Base-by-base conservation (phyloP, 2,113 vertebrate genomes). In the Grammatotria lemairii region DNA sequence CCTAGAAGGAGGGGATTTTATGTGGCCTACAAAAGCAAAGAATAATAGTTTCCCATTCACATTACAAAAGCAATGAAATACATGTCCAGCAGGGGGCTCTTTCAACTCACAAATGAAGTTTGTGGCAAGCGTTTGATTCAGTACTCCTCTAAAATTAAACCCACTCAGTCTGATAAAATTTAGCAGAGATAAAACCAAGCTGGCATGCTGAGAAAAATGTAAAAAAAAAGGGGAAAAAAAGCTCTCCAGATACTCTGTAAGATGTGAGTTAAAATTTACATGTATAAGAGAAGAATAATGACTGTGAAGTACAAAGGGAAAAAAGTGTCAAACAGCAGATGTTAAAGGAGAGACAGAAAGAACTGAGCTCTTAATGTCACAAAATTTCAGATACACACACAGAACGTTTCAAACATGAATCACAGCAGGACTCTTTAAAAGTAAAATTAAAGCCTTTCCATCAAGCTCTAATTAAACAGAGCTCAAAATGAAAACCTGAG, bases 71-170 rank as follows among this genome's bases (percentile, higher is more conserved):
- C 42, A 81, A 35, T 33, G 35, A 60, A 87, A 88, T 40, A 60
- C 5, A 80, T 14, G 47, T 90, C 93, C 95, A 96, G 92, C 91
- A 95, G 95, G 94, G 94, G 95, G 93, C 94, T 91, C 93, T 93
- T 93, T 93, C 28, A 84, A 85, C 93, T 89, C 94, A 96, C 93
- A 92, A 94, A 95, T 94, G 81, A 91, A 94, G 33, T 12, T 23
- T 80, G 85, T 21, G 53, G 49, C 54, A 82, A 33, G 70, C 55
- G 9, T 83, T 84, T 31, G 81, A 84, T 28, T 84, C 70, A 88
- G 14, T 14, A 79, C 51, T 78, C 82, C 68, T 89, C 79, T 68
- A 70, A 91, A 91, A 87, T 87, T 16, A 84, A 70, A 85, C 23
- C 68, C 54, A 65, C 53, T 83, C 57, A 54, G 51, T 70, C 47